Conservation (phyloP, 1,140 invertebrate species). For the Lutraria rhynchaena region DNA sequence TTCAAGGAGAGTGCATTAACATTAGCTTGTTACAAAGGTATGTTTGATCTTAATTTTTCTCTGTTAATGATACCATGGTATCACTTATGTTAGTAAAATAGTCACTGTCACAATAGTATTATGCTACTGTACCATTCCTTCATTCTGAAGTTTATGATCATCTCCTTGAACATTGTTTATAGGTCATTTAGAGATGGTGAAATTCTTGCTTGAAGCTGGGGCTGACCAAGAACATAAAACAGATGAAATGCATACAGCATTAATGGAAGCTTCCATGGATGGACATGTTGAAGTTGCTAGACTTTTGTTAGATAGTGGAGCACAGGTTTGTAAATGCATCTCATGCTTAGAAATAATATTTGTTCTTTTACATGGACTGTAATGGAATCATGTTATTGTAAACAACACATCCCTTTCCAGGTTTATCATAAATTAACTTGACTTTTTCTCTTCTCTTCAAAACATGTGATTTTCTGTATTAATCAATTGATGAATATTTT, state of each 20-base stretch:
- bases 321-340: conserved; percentile 87
- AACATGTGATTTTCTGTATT: no score
- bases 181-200: conserved; percentile 95
- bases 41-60: no score
- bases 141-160: not conserved
- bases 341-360: no score
- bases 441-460: no score
- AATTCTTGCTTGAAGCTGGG: conserved; percentile 82
- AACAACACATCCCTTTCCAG: no score
- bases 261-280: conserved; percentile 99
- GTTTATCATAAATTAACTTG: no score
- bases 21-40: conserved; percentile 97
- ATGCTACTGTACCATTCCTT: no score
- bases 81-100: conserved; percentile 12
- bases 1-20: conserved; percentile 95
- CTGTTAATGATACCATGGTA: no score
- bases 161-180: not conserved
- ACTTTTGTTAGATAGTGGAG: conserved; percentile 85
- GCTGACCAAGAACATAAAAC: conserved; percentile 95
- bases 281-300: conserved; percentile 89
- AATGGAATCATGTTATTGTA: no score
- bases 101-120: not conserved
- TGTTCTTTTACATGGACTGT: no score
- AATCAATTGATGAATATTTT: no score
- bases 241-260: conserved; percentile 99